Evolutionary conservation across 2,888 invertebrate species (phyloP), one percentile per base, ranked within the genome.

Genomic region (Ctenicera cuprea): DNA sequence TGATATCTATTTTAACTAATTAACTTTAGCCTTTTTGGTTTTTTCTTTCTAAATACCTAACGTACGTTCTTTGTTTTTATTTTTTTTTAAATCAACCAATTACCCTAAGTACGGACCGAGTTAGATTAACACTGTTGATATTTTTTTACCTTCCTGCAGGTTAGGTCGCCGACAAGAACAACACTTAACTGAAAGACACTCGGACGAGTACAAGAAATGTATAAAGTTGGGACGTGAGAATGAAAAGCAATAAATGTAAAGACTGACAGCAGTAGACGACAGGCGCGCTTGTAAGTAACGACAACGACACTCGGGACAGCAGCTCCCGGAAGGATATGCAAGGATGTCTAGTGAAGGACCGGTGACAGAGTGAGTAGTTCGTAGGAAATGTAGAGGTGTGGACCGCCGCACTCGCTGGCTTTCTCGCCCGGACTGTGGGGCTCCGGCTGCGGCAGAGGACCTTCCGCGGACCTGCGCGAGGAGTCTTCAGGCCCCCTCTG

Each of bases 381-480:
- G 85, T 85, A 85, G 83, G 84, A 84, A 84, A 82, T 83, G 84
- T 85, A 83, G 84, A 86, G 83, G 83, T 82, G 83, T 84, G 84
- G 90, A 90, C 82, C 90, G 87, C 91, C 90, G 91, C 85, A 91
- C 89, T 88, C 88, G 86, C 78, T 89, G 89, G 85, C 88, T 90
- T 79, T 88, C 89, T 80, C 90, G 88, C 85, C 90, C 86, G 89
- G 89, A 80, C 90, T 88, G 78, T 89, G 87, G 78, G 87, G 87
- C 76, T 86, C 86, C 80, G 89, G 89, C 78, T 88, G 86, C 54
- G 84, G 82, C 87, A 78, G 76, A 75, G 73, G 78, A 72, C 76
- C 79, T 78, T 73, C 77, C 18, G 85, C 79, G 70, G 76, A 74
- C 77, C 63, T 74, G 77, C 78, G 80, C 76, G 73, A 76, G 71